Evolutionary conservation across 2,888 invertebrate species (phyloP).

Genomic region (Epistrophella euchroma): DNA sequence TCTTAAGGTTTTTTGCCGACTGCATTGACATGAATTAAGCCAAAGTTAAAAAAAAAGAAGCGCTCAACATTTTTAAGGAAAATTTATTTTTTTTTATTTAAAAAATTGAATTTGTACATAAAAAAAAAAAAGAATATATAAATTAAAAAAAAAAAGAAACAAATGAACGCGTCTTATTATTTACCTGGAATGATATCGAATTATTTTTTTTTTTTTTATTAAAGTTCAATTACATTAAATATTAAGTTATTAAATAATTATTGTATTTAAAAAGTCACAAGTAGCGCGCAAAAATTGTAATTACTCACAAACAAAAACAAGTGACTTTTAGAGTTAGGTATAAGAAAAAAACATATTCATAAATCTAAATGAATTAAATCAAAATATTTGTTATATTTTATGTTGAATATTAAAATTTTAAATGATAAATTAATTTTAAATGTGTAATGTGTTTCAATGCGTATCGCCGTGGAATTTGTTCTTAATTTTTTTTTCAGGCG

Average conservation of each 20-base stretch:
- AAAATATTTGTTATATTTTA: constrained; percentile 58
- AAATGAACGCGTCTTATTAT: constrained; percentile 48
- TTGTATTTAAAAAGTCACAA: constrained; percentile 37
- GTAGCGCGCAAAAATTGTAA: constrained; percentile 57
- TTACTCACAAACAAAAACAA: constrained; percentile 32
- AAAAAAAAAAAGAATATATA: constrained; percentile 33
- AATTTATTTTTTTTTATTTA: constrained; percentile 7
- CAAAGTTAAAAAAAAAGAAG: constrained; percentile 19
- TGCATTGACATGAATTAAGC: constrained; percentile 45
- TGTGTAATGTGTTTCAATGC: not conserved
- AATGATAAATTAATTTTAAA: constrained; percentile 17
- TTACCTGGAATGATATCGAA: constrained; percentile 67
- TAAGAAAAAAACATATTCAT: constrained; percentile 59
- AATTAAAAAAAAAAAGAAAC: constrained; percentile 5
- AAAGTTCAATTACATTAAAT: constrained; percentile 32
- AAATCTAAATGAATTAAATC: constrained; percentile 30
- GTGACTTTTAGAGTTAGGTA: constrained; percentile 43
- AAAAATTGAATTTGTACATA: constrained; percentile 55
- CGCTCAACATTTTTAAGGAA: not conserved
- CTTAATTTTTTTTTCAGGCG: not conserved
- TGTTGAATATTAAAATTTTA: constrained; percentile 60
- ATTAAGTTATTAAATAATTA: constrained; percentile 4
- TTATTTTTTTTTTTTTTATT: constrained; percentile 27
- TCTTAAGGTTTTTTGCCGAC: constrained; percentile 50
- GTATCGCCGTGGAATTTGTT: not conserved